These are phyloP conservation scores for Caenorhabditis sp. DNA, from an alignment of 2,888 invertebrate genomes.

Conservation along the genomic window DNA sequence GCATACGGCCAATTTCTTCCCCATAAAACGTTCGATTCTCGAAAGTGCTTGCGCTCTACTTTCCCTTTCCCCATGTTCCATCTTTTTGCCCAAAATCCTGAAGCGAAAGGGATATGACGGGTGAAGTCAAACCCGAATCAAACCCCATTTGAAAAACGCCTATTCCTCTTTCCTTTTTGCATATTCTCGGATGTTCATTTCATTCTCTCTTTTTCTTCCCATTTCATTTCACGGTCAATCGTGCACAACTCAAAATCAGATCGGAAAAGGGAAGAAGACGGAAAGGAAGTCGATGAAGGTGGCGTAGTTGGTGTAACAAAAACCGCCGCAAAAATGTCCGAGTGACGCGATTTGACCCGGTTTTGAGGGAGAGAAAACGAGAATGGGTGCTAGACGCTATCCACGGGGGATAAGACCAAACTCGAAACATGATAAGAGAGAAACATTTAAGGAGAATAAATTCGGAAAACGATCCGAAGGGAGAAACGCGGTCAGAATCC, in stretches of 20 bases:
- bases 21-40: slow-evolving; percentile 20
- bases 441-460: neutral
- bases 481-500: neutral
- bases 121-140: no score
- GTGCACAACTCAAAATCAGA: slow-evolving; percentile 59
- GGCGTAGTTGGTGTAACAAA: slow-evolving; percentile 49
- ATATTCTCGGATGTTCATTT: slow-evolving; percentile 16
- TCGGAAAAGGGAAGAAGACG: slow-evolving; percentile 15
- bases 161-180: slow-evolving; percentile 1
- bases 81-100: slow-evolving; percentile 39
- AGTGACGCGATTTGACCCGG: slow-evolving; percentile 62
- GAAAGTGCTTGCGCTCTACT: slow-evolving; percentile 43
- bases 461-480: neutral
- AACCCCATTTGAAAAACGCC: slow-evolving; percentile 53
- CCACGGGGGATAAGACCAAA: slow-evolving; percentile 21
- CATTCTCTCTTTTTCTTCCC: slow-evolving; percentile 19
- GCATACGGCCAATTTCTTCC: slow-evolving; percentile 10
- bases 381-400: slow-evolving; percentile 15
- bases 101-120: slow-evolving; percentile 46
- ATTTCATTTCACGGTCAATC: slow-evolving; percentile 49
- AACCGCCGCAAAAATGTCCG: slow-evolving; percentile 31
- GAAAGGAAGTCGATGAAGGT: slow-evolving; percentile 21
- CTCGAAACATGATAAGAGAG: slow-evolving; percentile 9
- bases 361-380: slow-evolving; percentile 27
- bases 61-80: slow-evolving; percentile 46